phyloP scores from a whole-genome alignment of 2,797 vertebrate species.

The Galagoides demidoff region DNA sequence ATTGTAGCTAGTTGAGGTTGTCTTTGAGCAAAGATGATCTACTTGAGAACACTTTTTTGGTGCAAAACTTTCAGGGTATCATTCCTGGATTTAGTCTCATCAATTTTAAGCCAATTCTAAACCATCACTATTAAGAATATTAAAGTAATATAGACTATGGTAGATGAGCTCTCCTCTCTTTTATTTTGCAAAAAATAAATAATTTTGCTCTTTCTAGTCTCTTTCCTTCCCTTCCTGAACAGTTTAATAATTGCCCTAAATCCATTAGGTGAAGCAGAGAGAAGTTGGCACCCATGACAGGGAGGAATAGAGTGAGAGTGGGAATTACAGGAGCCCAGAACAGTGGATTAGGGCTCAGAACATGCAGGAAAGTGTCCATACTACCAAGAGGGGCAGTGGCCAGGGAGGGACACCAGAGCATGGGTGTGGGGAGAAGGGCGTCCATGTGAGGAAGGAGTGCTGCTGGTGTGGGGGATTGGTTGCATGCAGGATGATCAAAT shows the following conservation, averaged over 20 bases:
- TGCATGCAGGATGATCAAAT: neutral
- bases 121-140: neutral
- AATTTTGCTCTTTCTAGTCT: neutral
- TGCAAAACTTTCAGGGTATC: neutral
- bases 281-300: neutral
- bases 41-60: neutral
- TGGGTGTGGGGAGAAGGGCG: neutral
- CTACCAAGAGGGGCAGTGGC: rapidly evolving
- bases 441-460: neutral
- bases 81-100: neutral
- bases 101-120: neutral
- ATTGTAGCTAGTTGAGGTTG: neutral
- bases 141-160: neutral
- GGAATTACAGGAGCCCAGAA: neutral
- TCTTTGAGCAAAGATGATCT: neutral
- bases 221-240: neutral
- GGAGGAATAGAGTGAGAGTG: neutral
- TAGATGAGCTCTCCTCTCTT: neutral
- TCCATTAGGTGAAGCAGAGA: neutral
- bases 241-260: neutral
- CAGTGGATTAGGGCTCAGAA: neutral
- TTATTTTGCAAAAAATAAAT: neutral
- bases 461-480: neutral
- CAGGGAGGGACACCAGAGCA: neutral
- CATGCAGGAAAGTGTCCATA: neutral